These are phyloP conservation scores for Nephrotoma guestfalica DNA, from an alignment of 2,888 invertebrate genomes.

Conservation along the genomic window DNA sequence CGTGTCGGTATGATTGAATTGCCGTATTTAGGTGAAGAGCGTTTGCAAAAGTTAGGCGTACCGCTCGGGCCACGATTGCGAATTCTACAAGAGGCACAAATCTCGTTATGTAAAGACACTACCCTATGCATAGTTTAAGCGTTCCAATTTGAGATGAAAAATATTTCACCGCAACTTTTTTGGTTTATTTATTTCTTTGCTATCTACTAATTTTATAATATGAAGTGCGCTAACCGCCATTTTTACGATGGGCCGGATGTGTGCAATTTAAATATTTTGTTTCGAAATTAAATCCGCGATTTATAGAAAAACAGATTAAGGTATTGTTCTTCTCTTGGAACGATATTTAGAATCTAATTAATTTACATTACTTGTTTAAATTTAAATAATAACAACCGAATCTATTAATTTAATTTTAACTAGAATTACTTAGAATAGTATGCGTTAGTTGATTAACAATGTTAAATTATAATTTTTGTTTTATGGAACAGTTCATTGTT, in stretches of 20 bases:
- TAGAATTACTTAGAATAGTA: not conserved
- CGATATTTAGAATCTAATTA: not conserved
- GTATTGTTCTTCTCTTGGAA: not conserved
- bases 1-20: conserved; percentile 80
- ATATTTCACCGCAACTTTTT: not conserved
- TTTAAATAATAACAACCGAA: not conserved
- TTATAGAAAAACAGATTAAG: not conserved
- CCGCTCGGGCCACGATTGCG: conserved; percentile 77
- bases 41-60: conserved; percentile 75
- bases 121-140: conserved; percentile 45
- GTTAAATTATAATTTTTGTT: not conserved
- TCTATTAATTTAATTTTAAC: not conserved
- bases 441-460: not conserved
- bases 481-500: not conserved
- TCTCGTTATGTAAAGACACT: conserved; percentile 42
- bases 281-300: not conserved
- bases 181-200: not conserved
- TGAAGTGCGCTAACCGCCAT: conserved; percentile 11
- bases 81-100: conserved; percentile 73
- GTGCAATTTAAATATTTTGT: conserved; percentile 10
- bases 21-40: conserved; percentile 79
- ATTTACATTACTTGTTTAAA: not conserved
- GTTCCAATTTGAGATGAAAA: not conserved
- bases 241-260: conserved; percentile 11
- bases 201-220: not conserved